Conservation (phyloP, 2,888 invertebrate genomes). For the Eurytoma adleriae region DNA sequence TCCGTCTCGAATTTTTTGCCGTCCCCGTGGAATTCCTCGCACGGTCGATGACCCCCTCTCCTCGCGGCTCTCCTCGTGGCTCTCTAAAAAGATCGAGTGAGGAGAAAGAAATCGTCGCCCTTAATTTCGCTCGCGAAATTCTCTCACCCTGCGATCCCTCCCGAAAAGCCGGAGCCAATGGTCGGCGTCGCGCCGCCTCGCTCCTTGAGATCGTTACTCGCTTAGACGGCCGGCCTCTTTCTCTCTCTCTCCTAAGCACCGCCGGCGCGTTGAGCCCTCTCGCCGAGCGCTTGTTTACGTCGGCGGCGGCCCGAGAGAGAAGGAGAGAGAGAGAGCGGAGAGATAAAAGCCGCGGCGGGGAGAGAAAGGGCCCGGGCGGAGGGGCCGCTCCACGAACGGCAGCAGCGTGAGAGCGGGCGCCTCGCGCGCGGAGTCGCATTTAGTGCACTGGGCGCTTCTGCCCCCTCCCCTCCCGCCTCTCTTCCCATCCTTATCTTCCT, state of each 20-base stretch:
- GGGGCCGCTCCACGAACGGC: constrained; percentile 37
- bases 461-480: constrained; percentile 48
- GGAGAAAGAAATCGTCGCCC: not conserved
- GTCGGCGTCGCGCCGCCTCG: not conserved
- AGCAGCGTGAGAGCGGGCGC: constrained; percentile 54
- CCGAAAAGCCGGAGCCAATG: not conserved
- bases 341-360: constrained; percentile 55
- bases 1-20: not conserved
- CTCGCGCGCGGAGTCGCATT: constrained; percentile 51
- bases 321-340: constrained; percentile 46
- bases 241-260: constrained; percentile 34
- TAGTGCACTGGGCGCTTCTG: constrained; percentile 62
- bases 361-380: constrained; percentile 43
- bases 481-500: constrained; percentile 38
- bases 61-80: not conserved
- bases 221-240: not conserved
- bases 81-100: not conserved
- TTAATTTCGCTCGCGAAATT: constrained; percentile 40
- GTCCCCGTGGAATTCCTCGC: not conserved
- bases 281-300: constrained; percentile 70
- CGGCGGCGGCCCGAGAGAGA: constrained; percentile 55
- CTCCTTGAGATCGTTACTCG: too few relatives aligned
- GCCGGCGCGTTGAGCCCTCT: constrained; percentile 16
- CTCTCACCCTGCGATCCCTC: not conserved
- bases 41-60: constrained; percentile 31